Evolutionary conservation across 2,113 vertebrate genomes (phyloP).

Genomic region (Cyprinodon tularosa): DNA sequence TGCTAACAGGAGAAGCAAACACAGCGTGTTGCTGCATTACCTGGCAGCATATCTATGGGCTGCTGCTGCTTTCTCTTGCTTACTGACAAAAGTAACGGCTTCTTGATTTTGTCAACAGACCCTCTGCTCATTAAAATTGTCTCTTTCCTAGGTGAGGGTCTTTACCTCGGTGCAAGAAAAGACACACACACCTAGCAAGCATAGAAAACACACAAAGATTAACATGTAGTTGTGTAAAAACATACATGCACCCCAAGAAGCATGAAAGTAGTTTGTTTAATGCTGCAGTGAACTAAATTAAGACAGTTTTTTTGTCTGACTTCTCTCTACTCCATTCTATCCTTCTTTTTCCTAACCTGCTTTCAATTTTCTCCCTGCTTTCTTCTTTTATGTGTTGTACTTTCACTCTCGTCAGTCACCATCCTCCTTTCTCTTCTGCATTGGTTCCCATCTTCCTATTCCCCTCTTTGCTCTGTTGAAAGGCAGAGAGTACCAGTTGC

Average conservation of each 20-base stretch:
- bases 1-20: constrained; percentile 21
- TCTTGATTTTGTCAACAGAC: constrained; percentile 51
- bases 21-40: constrained; percentile 31
- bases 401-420: constrained; percentile 51
- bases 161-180: neutral
- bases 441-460: constrained; percentile 1
- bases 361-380: constrained; percentile 4
- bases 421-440: constrained; percentile 20
- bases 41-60: constrained; percentile 23
- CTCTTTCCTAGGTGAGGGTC: constrained; percentile 18
- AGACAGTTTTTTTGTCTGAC: constrained; percentile 51
- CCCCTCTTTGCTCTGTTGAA: constrained; percentile 43
- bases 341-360: neutral
- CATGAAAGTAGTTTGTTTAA: constrained; percentile 30
- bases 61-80: constrained; percentile 31
- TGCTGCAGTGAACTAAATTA: constrained; percentile 44
- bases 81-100: constrained; percentile 56
- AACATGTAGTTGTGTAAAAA: neutral
- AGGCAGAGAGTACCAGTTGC: constrained; percentile 60
- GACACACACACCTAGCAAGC: neutral
- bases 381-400: constrained; percentile 42
- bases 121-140: constrained; percentile 43
- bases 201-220: constrained; percentile 4
- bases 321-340: constrained; percentile 26
- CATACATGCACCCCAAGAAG: neutral